Evolutionary conservation across 2,888 invertebrate genomes (phyloP).

Genomic region (Ceramica pisi): DNA sequence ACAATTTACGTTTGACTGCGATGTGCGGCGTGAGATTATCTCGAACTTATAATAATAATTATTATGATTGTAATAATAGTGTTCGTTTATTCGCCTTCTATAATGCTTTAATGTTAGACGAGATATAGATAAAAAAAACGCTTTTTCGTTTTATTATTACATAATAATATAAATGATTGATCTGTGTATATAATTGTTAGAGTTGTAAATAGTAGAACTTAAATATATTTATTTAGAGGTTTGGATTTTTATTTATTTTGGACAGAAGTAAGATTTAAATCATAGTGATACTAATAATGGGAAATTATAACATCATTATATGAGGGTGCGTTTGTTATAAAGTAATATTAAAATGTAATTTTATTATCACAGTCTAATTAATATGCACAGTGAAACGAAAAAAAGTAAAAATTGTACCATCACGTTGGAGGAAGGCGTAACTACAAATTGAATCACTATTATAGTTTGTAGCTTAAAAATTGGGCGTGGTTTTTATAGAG

Average conservation of each 20-base stretch:
- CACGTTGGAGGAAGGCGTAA: constrained; percentile 55
- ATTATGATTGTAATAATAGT: constrained; percentile 75
- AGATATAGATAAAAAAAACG: constrained; percentile 78
- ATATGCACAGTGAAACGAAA: constrained; percentile 78
- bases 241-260: constrained; percentile 76
- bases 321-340: constrained; percentile 79
- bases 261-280: constrained; percentile 71
- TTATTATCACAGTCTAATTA: constrained; percentile 75
- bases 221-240: constrained; percentile 83
- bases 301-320: constrained; percentile 66
- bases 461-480: constrained; percentile 55
- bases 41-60: constrained; percentile 68
- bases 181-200: constrained; percentile 89
- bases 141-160: constrained; percentile 75
- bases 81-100: constrained; percentile 89
- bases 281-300: constrained; percentile 68
- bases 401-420: constrained; percentile 53
- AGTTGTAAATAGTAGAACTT: constrained; percentile 86
- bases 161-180: constrained; percentile 80
- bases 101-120: constrained; percentile 89
- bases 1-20: constrained; percentile 40
- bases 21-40: constrained; percentile 60
- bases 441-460: constrained; percentile 47
- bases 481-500: constrained; percentile 54
- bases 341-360: constrained; percentile 69